Percentiles rank a stretch among this genome's conserved stretches.
phyloP scores from a whole-genome alignment of 1,140 invertebrate species.

The Ylistrum balloti region DNA sequence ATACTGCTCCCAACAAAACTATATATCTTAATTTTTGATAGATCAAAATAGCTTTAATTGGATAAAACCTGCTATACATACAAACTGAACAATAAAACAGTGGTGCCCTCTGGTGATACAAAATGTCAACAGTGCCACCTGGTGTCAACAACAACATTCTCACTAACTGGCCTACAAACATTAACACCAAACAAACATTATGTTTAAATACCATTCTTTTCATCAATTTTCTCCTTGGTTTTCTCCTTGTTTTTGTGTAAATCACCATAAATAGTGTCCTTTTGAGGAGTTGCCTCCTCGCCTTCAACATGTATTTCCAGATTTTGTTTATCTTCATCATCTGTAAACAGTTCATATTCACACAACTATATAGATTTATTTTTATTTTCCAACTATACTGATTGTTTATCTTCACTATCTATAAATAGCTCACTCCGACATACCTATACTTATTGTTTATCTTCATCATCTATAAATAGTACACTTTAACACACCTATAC shows the following conservation, averaged over 20 bases:
- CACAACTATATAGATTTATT: neutral
- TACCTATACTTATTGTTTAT: too few relatives aligned
- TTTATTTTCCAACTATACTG: neutral
- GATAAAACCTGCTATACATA: too few relatives aligned
- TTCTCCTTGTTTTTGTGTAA: neutral
- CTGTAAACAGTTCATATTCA: conserved; percentile 8
- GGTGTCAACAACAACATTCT: neutral
- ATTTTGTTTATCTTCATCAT: conserved; percentile 49
- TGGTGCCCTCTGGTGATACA: neutral
- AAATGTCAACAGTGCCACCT: neutral
- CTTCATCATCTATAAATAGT: too few relatives aligned
- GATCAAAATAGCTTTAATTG: too few relatives aligned
- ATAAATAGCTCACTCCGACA: too few relatives aligned
- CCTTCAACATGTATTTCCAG: conserved; percentile 58
- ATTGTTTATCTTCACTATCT: too few relatives aligned
- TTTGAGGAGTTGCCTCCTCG: conserved; percentile 38
- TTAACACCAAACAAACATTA: neutral
- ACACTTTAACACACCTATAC: too few relatives aligned
- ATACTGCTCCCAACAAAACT: too few relatives aligned
- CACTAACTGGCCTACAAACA: neutral
- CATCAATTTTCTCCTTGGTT: neutral
- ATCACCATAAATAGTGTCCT: neutral
- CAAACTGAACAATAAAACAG: neutral
- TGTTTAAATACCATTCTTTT: neutral
- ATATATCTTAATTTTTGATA: too few relatives aligned